A percentile compares a stretch with the other conserved stretches of the same genome.
These are phyloP conservation scores for Rhingia campestris DNA, from an alignment of 2,888 invertebrate genomes.

Conservation along the genomic window DNA sequence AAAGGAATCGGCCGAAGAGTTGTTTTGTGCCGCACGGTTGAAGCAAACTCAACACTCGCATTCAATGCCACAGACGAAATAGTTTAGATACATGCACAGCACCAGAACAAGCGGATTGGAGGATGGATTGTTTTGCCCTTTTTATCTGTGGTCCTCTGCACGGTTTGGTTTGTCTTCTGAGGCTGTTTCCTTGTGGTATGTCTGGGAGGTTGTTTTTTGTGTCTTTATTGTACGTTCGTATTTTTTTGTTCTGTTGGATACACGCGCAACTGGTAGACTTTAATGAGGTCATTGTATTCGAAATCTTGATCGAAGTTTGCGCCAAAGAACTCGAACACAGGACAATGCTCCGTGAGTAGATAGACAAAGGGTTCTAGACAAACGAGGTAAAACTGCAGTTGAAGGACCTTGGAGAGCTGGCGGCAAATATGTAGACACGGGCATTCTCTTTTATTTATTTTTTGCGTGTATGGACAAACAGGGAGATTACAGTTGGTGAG, in stretches of 20 bases:
- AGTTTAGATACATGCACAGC: constrained; percentile 23
- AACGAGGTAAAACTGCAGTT: constrained; percentile 6
- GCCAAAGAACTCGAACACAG: constrained; percentile 4
- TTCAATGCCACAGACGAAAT: constrained; percentile 59
- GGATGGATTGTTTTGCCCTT: constrained; percentile 9
- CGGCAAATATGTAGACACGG: too few species aligned
- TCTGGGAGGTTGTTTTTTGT: constrained; percentile 52
- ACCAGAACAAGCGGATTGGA: not conserved
- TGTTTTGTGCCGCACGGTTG: constrained; percentile 21
- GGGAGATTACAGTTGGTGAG: too few species aligned
- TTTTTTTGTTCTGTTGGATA: constrained; percentile 8
- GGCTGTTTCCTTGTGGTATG: constrained; percentile 41
- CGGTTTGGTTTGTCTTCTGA: too few species aligned
- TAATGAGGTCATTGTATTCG: constrained; percentile 67
- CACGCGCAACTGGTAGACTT: constrained; percentile 45
- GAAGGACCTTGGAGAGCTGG: not conserved
- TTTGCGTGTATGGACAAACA: too few species aligned
- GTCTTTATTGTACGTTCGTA: constrained; percentile 18
- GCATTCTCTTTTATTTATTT: too few species aligned
- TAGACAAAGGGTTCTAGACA: not conserved
- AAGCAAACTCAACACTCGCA: constrained; percentile 40
- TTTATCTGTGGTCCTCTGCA: not conserved
- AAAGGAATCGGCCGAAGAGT: constrained; percentile 46
- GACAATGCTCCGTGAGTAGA: constrained; percentile 4
- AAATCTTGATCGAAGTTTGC: constrained; percentile 49